Percentiles rank a stretch among this genome's conserved stretches.
phyloP scores from a whole-genome alignment of 2,113 vertebrate species.

The Psammodynastes pulverulentus region DNA sequence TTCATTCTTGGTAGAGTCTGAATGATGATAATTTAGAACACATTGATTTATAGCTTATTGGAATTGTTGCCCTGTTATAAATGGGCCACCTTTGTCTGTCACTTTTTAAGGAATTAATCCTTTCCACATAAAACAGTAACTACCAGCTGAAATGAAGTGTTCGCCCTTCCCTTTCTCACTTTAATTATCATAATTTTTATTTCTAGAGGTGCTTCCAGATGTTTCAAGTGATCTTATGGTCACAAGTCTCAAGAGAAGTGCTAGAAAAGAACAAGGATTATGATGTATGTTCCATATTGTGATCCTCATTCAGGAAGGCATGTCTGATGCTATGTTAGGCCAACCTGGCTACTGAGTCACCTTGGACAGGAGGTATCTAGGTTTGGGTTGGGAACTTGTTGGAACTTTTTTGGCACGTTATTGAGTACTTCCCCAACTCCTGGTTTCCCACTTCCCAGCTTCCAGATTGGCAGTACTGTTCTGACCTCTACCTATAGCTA shows the following conservation, averaged over 20 bases:
- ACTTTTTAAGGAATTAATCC: background rate
- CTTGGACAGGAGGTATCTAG: background rate
- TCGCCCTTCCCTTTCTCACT: background rate
- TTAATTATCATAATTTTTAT: background rate
- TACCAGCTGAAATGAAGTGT: background rate
- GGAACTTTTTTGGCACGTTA: background rate
- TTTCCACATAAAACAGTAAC: background rate
- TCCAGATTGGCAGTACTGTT: background rate
- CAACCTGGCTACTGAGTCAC: background rate
- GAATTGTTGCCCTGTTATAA: background rate
- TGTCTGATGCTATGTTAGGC: background rate
- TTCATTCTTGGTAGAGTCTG: background rate
- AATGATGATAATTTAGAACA: background rate
- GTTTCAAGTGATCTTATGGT: background rate
- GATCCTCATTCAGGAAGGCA: background rate
- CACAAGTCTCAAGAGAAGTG: background rate
- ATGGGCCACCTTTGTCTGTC: background rate
- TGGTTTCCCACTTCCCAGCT: background rate
- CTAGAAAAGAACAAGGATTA: background rate
- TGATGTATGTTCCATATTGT: background rate
- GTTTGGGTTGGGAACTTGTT: background rate
- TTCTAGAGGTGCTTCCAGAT: background rate
- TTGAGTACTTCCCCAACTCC: background rate
- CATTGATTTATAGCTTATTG: background rate
- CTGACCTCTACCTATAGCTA: background rate